Conservation (phyloP, 64 coral and sea anemone species). For the Trachythela sp. region DNA sequence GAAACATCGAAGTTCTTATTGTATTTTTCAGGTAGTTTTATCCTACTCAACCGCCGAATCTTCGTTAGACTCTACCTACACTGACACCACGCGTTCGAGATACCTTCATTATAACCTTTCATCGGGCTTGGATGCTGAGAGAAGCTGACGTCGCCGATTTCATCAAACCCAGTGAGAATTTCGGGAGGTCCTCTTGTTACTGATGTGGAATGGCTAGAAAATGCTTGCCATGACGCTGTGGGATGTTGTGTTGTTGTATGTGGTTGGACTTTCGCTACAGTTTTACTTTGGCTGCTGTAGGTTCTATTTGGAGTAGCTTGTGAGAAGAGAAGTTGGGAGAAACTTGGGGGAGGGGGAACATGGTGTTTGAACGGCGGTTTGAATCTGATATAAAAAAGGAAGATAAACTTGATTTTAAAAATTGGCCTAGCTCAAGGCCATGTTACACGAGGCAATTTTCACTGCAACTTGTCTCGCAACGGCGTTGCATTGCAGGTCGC, state of each 20-base stretch:
- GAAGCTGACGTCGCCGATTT: neutral
- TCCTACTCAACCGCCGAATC: no score
- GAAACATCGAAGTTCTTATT: no score
- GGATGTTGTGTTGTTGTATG: neutral
- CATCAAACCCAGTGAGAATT: neutral
- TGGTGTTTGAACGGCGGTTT: neutral
- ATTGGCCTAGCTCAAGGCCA: no score
- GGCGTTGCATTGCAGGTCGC: no score
- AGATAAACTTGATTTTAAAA: neutral
- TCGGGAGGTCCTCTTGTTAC: neutral
- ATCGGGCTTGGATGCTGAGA: neutral
- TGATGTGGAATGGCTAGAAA: neutral
- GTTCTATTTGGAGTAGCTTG: neutral
- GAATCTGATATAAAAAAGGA: neutral
- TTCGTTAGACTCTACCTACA: no score
- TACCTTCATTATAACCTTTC: neutral
- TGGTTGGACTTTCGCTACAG: neutral
- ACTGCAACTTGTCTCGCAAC: no score
- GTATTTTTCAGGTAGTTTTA: no score
- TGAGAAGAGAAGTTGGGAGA: neutral
- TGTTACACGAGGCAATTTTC: no score
- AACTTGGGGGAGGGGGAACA: neutral
- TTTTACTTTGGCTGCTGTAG: neutral
- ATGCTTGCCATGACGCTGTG: neutral
- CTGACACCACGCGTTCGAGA: neutral